Base-by-base conservation (phyloP, 2,888 invertebrate genomes). In the Alitta virens region DNA sequence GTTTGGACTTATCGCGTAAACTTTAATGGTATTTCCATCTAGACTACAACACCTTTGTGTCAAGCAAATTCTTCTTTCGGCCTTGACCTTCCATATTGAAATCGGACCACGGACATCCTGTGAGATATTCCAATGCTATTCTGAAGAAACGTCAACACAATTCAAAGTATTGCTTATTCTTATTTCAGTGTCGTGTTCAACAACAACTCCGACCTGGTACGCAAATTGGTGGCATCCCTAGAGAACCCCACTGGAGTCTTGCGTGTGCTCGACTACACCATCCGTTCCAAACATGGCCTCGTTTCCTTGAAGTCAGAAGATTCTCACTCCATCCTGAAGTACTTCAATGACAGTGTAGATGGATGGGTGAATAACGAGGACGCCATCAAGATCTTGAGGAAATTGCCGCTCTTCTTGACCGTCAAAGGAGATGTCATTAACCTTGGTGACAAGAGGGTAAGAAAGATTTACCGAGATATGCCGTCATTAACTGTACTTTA, bases 281-380 rank as follows among this genome's bases (percentile, higher is more conserved):
- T 40, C n/a, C 9, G 33, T 2, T 23, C 46, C 5, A 53, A 23
- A 52, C 43, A 56, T 5, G 54, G 23, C 9, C 42, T 24, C 18
- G 38, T 40, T 2, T 21, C 40, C 14, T 55, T 71, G 43, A 53
- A 52, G 21, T 33, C 54, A 9, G 69, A 69, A 25, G 70, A 72
- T n/a, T 66, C 68, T 57, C 61, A 62, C 57, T 49, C 62, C 40
- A 70, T 72, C 18, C 54, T 69, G 33, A 70, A 66, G 50, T 72
- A 72, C 55, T 71, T 70, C 63, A 65, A 54, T 55, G 71, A 72
- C 40, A 62, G 64, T n/a, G 40, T 62, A 0, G 64, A 65, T 12
- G 25, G 40, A 7, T 68, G 70, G 69, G 42, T 63, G 33, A 52
- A 58, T 5, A 61, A 65, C 25, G 23, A 42, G 16, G 55, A 51